phyloP scores from a whole-genome alignment of 2,888 invertebrate genomes.

The Nezara viridula region DNA sequence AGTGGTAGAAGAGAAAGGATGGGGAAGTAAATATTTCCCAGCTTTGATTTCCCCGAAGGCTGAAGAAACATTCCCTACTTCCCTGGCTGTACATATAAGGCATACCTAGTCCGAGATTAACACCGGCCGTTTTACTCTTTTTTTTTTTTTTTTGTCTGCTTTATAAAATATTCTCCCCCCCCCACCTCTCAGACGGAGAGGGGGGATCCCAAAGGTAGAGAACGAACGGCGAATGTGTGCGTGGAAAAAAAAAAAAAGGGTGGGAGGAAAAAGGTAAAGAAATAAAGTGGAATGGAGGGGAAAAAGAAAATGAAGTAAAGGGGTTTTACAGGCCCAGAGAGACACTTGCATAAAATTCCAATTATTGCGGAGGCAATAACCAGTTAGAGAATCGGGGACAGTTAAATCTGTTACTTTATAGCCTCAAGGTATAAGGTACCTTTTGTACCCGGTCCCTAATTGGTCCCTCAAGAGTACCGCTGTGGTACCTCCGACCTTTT shows the following conservation, averaged over 20 bases:
- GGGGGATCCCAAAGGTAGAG: not conserved
- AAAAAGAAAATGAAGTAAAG: not conserved
- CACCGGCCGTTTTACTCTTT: not conserved
- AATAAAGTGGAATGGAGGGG: slow-evolving; percentile 20
- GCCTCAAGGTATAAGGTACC: not conserved
- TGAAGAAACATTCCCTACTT: not conserved
- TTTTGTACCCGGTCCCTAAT: slow-evolving; percentile 14
- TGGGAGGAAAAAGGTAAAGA: not conserved
- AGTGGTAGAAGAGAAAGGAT: too few species aligned
- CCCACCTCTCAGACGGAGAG: not conserved
- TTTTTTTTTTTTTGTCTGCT: not conserved
- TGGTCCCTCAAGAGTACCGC: slow-evolving; percentile 21
- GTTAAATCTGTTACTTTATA: slow-evolving; percentile 35
- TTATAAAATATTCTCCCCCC: not conserved
- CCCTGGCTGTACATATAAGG: not conserved
- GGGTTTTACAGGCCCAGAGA: slow-evolving; percentile 19
- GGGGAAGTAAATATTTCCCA: not conserved
- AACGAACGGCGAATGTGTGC: not conserved
- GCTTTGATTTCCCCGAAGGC: slow-evolving; percentile 19
- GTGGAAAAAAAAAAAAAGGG: not conserved
- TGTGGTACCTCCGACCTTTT: not conserved
- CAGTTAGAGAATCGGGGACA: not conserved
- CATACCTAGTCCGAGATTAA: not conserved
- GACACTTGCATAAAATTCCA: slow-evolving; percentile 28
- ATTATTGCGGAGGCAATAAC: slow-evolving; percentile 20